A percentile compares a stretch with the other conserved stretches of the same genome.
Evolutionary conservation across 1,140 invertebrate species (phyloP).

Genomic region (Chionoecetes opilio): DNA sequence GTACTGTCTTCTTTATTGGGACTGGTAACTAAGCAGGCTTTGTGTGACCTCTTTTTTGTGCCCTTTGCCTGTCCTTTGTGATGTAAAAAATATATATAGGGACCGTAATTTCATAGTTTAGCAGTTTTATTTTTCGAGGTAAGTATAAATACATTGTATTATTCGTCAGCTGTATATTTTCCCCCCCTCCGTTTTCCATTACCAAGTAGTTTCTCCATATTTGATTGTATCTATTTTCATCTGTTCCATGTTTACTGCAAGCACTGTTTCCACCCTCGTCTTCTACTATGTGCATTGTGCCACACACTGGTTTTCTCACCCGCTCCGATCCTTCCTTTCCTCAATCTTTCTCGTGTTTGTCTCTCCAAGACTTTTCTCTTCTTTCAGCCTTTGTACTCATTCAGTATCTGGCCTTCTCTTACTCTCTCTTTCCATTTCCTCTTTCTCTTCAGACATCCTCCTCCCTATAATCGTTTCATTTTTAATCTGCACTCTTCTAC

Average conservation of each 20-base stretch:
- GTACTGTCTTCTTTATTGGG: too few relatives aligned
- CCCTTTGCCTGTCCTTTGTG: too few relatives aligned
- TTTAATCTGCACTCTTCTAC: not conserved
- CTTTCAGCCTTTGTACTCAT: not conserved
- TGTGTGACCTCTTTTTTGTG: too few relatives aligned
- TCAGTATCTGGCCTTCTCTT: not conserved
- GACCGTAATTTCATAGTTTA: too few relatives aligned
- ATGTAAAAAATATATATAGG: too few relatives aligned
- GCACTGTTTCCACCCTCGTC: not conserved
- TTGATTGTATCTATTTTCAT: not conserved
- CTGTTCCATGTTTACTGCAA: not conserved
- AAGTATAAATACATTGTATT: too few relatives aligned
- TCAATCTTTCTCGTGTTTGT: not conserved
- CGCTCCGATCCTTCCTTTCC: not conserved
- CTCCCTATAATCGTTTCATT: too few relatives aligned
- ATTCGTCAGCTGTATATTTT: not conserved
- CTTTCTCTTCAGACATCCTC: not conserved
- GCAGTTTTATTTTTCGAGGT: too few relatives aligned
- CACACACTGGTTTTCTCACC: not conserved
- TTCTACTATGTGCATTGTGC: not conserved
- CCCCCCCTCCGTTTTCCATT: not conserved
- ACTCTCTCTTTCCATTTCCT: not conserved
- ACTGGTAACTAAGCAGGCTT: too few relatives aligned
- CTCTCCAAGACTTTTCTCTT: not conserved
- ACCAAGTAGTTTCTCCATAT: too few relatives aligned